Percentiles rank a stretch among this genome's conserved stretches.
These are phyloP conservation scores for Thunnus albacares DNA, from an alignment of 2,797 vertebrate species.

Conservation along the genomic window DNA sequence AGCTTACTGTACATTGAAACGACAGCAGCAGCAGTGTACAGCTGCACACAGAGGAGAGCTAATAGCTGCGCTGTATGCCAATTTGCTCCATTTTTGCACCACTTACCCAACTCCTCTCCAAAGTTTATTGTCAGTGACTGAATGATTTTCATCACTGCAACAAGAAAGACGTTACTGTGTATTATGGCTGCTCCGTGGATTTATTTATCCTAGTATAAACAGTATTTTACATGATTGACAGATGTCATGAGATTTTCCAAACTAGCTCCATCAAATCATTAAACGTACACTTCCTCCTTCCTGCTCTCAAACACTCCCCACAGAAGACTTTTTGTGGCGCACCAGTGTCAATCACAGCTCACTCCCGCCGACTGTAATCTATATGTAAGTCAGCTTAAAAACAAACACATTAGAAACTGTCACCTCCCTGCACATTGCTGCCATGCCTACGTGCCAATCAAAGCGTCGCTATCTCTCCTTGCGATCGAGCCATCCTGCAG, in stretches of 20 bases:
- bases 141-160: slow-evolving; percentile 39
- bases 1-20: slow-evolving; percentile 46
- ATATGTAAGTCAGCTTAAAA: slow-evolving; percentile 68
- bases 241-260: slow-evolving; percentile 59
- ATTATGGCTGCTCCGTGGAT: slow-evolving; percentile 32
- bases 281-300: slow-evolving; percentile 9
- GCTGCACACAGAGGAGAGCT: slow-evolving; percentile 41
- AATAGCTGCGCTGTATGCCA: slow-evolving; percentile 14
- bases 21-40: slow-evolving; percentile 22
- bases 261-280: slow-evolving; percentile 36
- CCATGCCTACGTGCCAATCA: slow-evolving; percentile 57
- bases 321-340: slow-evolving; percentile 42
- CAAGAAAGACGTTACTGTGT: slow-evolving; percentile 40
- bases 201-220: slow-evolving; percentile 48
- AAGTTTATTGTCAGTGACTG: slow-evolving; percentile 36
- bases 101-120: slow-evolving; percentile 19
- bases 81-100: slow-evolving; percentile 34
- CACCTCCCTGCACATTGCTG: slow-evolving; percentile 39
- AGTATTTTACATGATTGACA: slow-evolving; percentile 59
- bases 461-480: background rate
- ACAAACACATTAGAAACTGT: slow-evolving; percentile 58
- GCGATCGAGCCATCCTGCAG: slow-evolving; percentile 24
- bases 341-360: slow-evolving; percentile 65
- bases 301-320: slow-evolving; percentile 7
- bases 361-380: slow-evolving; percentile 57